phyloP scores from a whole-genome alignment of 2,797 vertebrate genomes.

The Hirundo rustica region DNA sequence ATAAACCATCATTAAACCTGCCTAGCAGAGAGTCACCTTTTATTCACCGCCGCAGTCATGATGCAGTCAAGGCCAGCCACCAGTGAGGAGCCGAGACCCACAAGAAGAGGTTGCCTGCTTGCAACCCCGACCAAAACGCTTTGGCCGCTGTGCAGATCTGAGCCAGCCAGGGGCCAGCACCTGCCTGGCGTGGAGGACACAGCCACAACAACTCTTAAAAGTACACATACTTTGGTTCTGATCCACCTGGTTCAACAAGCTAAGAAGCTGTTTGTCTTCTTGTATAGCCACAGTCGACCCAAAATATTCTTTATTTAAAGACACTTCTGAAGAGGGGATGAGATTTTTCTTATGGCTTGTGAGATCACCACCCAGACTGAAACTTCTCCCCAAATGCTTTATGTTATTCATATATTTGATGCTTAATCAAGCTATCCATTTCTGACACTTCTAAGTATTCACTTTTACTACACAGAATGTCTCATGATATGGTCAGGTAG shows the following conservation, averaged over 20 bases:
- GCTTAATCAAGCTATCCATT: background rate
- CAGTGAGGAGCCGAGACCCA: no score
- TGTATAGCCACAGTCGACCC: fast-evolving
- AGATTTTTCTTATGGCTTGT: background rate
- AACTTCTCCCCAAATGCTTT: background rate
- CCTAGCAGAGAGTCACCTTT: no score
- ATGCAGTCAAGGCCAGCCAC: no score
- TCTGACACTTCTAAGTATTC: background rate
- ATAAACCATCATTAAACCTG: no score
- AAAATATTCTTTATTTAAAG: background rate
- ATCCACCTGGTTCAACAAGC: background rate
- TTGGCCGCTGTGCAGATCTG: no score
- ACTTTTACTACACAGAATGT: background rate
- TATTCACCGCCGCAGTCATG: no score
- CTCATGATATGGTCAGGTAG: background rate
- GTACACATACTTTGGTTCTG: fast-evolving
- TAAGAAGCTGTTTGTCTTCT: background rate
- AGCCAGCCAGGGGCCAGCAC: no score
- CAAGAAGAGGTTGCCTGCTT: no score
- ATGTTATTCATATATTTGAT: background rate
- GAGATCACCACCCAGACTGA: background rate
- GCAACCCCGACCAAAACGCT: no score
- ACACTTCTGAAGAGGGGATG: background rate
- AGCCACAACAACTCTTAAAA: background rate
- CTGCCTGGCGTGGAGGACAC: no score